Evolutionary conservation across 1,140 invertebrate genomes (phyloP), one percentile per base, ranked within the genome.

Genomic region (Carcinoscorpius rotundicauda): DNA sequence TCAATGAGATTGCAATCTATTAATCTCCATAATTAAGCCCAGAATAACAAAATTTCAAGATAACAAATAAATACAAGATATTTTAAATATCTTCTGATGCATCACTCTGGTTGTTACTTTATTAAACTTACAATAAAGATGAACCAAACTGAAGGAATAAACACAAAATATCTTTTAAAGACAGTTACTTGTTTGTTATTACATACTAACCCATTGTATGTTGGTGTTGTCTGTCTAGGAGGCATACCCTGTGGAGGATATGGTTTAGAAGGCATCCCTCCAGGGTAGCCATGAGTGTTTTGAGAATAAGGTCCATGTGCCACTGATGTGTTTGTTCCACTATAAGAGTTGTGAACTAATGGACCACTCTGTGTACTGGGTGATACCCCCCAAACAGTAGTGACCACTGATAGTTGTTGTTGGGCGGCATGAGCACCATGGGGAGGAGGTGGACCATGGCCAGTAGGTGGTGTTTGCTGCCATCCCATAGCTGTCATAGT

Each of bases 341-440:
- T 75, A 58, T 70, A 71, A 10, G 29, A 29, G 29, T 66, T 63
- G 29, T 72, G 74, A 59, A 72, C 73, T 49, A 75, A 74, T 5
- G 75, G 75, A 49, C 73, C 75, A 62, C 73, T 77, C 69, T 77
- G 76, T 4, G 76, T 77, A 58, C 73, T 75, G 51, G 74, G 73
- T 6, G 76, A 72, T 51, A 76, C 73, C 9, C 75, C 76, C 76
- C 77, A 78, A 9, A 78, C 75, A 4, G 76, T 78, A 9, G 77
- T 78, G 51, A 78, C 77, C n/a, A 78, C 77, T 5, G 76, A 77
- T 62, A 78, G 68, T 56, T 71, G 68, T 56, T 72, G 71, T 55
- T 69, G 68, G 48, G 64, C 29, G 29, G 29, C 29, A 29, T 29
- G 29, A 29, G 29, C 29, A 29, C 29, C 29, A 29, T 29, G 29